Evolutionary conservation across 2,113 vertebrate species (phyloP).

Genomic region (Andinoacara biseriatus): DNA sequence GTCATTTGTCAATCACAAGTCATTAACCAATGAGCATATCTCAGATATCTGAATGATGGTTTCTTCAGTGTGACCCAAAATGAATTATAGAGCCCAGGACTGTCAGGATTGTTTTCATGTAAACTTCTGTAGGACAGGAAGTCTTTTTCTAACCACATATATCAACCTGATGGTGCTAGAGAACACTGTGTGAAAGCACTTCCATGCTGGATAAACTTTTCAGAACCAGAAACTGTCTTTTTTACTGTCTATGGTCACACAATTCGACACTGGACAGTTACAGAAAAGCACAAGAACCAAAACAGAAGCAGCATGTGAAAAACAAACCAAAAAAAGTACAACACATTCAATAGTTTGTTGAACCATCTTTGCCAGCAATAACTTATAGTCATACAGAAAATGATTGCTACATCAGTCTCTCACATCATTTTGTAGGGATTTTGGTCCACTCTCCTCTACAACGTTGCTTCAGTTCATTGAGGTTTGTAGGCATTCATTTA

Average conservation of each 20-base stretch:
- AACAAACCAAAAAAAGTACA: too few relatives aligned
- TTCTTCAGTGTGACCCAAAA: too few relatives aligned
- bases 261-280: too few relatives aligned
- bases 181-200: neutral
- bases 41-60: too few relatives aligned
- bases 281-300: too few relatives aligned
- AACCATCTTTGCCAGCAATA: neutral
- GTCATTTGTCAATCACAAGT: too few relatives aligned
- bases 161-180: neutral
- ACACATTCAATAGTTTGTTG: neutral
- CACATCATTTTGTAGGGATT: neutral
- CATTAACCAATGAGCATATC: too few relatives aligned
- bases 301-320: too few relatives aligned
- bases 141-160: too few relatives aligned
- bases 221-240: too few relatives aligned
- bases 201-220: neutral
- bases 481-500: neutral
- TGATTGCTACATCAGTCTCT: neutral
- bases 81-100: neutral
- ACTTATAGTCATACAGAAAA: neutral
- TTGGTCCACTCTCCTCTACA: neutral
- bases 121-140: neutral
- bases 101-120: neutral
- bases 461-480: neutral
- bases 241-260: too few relatives aligned